Evolutionary conservation across 2,888 invertebrate genomes (phyloP), one percentile per base, ranked within the genome.

Genomic region (Cephus rjabovi): DNA sequence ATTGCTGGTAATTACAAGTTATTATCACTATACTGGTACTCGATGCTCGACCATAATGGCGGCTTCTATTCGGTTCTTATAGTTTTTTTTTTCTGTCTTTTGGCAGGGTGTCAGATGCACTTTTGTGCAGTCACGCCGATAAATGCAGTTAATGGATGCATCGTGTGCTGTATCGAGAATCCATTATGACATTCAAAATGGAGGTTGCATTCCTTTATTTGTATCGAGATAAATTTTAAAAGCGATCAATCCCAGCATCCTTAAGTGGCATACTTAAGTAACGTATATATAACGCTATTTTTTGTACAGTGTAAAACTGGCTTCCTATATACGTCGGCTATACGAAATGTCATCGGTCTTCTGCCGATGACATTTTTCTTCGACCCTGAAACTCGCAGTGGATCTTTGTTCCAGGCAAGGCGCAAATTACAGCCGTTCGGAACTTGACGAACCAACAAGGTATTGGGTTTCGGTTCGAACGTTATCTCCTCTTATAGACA

Each of bases 361-460:
- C 40, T 23, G 23, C 23, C 15, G 9, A 23, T 56, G 40, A 23
- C 2, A 40, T 12, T 56, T 23, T 56, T 40, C 4, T 23, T 6
- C 23, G 23, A 6, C 9, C 23, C 23, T 23, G 23, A 6, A 6
- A 23, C 23, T 15, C 15, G 40, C 9, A 79, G 81, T 76, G 82
- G 83, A 83, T 86, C 85, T 87, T 86, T 84, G 81, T 83, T 86
- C 83, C 84, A 85, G 85, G 85, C 85, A 84, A 87, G 83, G 86
- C 85, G 87, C 85, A 87, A 87, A 86, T 86, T 87, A 85, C 85
- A 79, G 84, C 75, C 84, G 79, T 86, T 87, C 82, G 84, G 30
- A 9, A 6, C 6, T 30, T 12, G 31, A 37, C 75, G 76, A 76
- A 69, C 73, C 56, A 78, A 74, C 79, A 77, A 74, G 70, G 75